phyloP scores from a whole-genome alignment of 2,113 vertebrate genomes.

The Platanista minor region DNA sequence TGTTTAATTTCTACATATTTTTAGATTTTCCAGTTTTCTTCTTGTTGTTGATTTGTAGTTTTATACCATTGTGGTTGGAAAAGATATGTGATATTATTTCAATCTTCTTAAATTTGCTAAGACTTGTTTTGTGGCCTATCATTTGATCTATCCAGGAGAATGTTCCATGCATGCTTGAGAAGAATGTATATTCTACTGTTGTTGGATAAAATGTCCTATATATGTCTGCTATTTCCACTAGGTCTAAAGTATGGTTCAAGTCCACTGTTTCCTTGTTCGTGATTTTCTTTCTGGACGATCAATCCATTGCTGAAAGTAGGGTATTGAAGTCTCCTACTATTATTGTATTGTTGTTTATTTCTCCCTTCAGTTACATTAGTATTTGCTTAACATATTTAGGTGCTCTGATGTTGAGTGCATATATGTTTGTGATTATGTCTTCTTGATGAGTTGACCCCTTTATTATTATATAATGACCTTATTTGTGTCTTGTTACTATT shows the following conservation, averaged over 20 bases:
- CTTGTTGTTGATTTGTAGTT: neutral
- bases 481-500: neutral
- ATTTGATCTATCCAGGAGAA: neutral
- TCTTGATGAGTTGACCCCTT: neutral
- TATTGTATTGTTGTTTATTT: neutral
- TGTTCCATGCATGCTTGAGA: neutral
- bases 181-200: neutral
- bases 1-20: neutral
- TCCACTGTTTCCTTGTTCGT: neutral
- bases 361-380: neutral
- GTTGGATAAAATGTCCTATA: neutral
- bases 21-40: neutral
- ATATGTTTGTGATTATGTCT: neutral
- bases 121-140: neutral
- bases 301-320: neutral
- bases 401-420: neutral
- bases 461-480: neutral
- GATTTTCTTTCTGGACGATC: neutral
- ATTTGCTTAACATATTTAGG: neutral
- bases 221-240: neutral
- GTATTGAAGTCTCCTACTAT: neutral
- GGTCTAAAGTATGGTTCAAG: neutral
- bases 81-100: neutral
- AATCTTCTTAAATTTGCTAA: neutral
- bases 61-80: neutral